Evolutionary conservation across 2,113 vertebrate species (phyloP), one percentile per base, ranked within the genome.

Genomic region (Nothobranchius furzeri): DNA sequence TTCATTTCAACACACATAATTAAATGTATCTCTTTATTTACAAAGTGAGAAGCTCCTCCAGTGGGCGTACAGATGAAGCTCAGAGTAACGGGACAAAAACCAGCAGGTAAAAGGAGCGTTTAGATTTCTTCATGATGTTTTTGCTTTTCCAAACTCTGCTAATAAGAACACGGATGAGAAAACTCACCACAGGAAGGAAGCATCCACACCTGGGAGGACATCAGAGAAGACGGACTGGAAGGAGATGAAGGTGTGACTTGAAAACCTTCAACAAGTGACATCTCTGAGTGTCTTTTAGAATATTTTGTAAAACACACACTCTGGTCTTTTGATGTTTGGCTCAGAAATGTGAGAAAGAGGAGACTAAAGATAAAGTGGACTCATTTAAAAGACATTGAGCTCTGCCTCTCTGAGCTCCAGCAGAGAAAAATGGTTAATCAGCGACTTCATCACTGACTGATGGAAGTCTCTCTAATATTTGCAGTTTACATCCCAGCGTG

Each of bases 361-460:
- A 92, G 30, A 1, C 66, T 89, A 8, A 59, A 52, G 55, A 13
- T 84, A 64, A 88, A 78, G 80, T 91, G 71, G 66, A 50, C 72
- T 52, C 85, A 88, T 75, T 43, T 90, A 48, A 68, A 69, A 20
- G 83, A 89, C 6, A 82, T 73, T 2, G 83, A 92, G 9, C 25
- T 60, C 15, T 79, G 84, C 4, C 83, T 91, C 40, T 62, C 67
- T 81, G 75, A 85, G 14, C 52, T 88, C 40, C 54, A 72, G 9
- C 79, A 85, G 25, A 83, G 79, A 64, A 87, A 76, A 67, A 86
- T 87, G 88, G 92, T 94, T 74, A 57, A 8, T 12, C 37, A 40
- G 9, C 37, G 9, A 40, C 9, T 45, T 52, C 13, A 7, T 12
- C 20, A 24, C n/a, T 25, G n/a, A 47, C 3, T 14, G 14, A 43